Evolutionary conservation across 1,140 invertebrate genomes (phyloP), one percentile per base, ranked within the genome.

Genomic region (Orchestia grillus): DNA sequence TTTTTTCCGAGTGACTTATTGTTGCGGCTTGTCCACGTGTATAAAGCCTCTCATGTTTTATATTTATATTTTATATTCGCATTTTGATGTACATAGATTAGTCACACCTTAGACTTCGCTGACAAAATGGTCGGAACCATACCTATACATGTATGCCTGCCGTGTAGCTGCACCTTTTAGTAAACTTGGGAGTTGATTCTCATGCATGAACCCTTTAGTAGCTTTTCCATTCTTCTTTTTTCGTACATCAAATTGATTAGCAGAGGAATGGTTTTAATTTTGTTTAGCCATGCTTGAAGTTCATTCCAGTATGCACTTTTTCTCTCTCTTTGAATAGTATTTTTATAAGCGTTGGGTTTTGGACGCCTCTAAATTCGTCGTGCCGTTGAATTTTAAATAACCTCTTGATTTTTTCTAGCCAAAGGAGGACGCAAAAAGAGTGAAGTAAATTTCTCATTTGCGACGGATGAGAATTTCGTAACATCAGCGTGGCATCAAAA

Each of bases 41-140:
- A 90, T 16, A 90, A 19, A 90, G n/a, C 88, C 43, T 90, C 6
- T 44, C 88, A 90, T 90, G 88, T 90, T 90, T 90, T 90, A 42
- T 90, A 90, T 90, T 90, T 44, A 90, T 90, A 90, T 90, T 90
- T 90, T 90, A 90, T 90, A 90, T 90, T 90, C 88, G 41, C 43
- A 43, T 90, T 42, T 44, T 42, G 11, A 90, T 90, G 88, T 90
- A 90, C 41, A 90, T 42, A 90, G 42, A 42, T 43, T 90, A 42
- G 11, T 90, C 36, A 15, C 62, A 77, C 62, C 62, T 19, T 77
- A 77, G 62, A 77, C 28, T 36, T 36, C 11, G 15, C 11, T 36
- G 15, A 19, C 28, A 15, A 77, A 77, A 36, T 15, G 28, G 62
- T 77, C 11, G 62, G 36, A 77, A 77, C n/a, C n/a, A n/a, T n/a